Evolutionary conservation across 2,888 invertebrate species (phyloP), one percentile per base, ranked within the genome.

Genomic region (Alcis repandata): DNA sequence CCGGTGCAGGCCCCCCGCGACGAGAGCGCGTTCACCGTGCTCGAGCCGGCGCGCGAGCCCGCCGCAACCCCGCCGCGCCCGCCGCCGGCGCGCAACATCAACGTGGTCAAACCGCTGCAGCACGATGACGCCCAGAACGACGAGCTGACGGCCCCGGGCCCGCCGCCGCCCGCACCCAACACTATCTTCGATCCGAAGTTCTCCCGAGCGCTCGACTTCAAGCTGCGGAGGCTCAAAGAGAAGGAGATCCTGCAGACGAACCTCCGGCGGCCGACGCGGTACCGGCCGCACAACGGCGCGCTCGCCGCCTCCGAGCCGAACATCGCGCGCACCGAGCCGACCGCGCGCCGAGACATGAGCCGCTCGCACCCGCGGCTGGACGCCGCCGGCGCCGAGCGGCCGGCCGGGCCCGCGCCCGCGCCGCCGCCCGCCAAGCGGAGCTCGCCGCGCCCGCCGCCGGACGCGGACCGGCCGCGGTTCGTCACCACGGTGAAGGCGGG

Each of bases 401-500:
- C 49, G 6, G 3, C 27, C 3, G 27, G 27, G 27, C 27, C 48
- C 33, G n/a, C 13, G 27, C 27, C 10, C 6, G 46, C 32, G 49
- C 49, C 49, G 1, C 75, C 76, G 20, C 77, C 78, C 6, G 77
- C 69, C 32, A 79, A 77, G 1, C 54, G 54, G 27, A 15, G 0
- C 9, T 38, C 52, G 22, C 38, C 38, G 11, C 15, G 33, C 17
- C 8, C 79, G 58, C 71, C 36, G 74, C 60, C 78, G 75, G 87
- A 87, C 10, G 79, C 70, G 1, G 88, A 87, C 27, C 85, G 85
- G 66, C 95, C 95, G 64, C 95, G 97, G 10, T 97, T 97, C 81
- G 95, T 97, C 70, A 97, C 97, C 10, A 97, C 97, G 0, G 97
- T 97, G 46, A 96, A 96, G 75, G 95, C 95, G 57, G 97, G 97